Base-by-base conservation (phyloP, 2,888 invertebrate genomes). In the Eulithis testata region DNA sequence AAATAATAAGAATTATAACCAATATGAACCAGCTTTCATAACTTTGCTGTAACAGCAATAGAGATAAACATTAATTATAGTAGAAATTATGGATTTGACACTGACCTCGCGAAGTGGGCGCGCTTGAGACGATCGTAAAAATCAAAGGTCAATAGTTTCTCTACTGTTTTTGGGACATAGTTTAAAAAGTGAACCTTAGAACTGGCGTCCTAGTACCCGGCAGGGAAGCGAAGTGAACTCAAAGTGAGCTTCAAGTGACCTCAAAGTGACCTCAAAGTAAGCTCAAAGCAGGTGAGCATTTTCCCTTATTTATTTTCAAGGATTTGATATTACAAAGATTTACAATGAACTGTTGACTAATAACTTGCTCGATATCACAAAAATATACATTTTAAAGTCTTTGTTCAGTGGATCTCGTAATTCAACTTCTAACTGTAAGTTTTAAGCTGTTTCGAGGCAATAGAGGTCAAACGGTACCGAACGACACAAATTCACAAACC, bases 391-490 rank as follows among this genome's bases (percentile, higher is more conserved):
- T 21, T 21, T 21, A 21, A 21, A 1, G 21, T 21, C 1, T 37
- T 37, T 7, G 1, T 51, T n/a, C 27, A 8, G 8, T n/a, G 7
- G 9, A 7, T 40, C 36, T 45, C 60, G 14, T 60, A 36, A 45
- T 11, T 51, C 27, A 59, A 21, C 12, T 5, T 36, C 21, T 45
- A 27, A 11, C 14, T 11, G n/a, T 36, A 51, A n/a, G n/a, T 51
- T 31, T 4, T 31, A 31, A 37, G 12, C 7, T 43, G 12, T 12
- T 21, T 43, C 9, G 11, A 51, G 31, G 59, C 43, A 40, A 5
- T 53, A 12, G 65, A 62, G 63, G 63, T 71, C 75, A 71, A 77
- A 75, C 80, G 78, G 82, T 79, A 80, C 76, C 76, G 74, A 76
- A 76, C 65, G 73, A 76, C 76, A 76, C 74, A 76, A 72, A 71